Evolutionary conservation across 2,888 invertebrate species (phyloP), one percentile per base, ranked within the genome.

Genomic region (Criorhina ranunculi): DNA sequence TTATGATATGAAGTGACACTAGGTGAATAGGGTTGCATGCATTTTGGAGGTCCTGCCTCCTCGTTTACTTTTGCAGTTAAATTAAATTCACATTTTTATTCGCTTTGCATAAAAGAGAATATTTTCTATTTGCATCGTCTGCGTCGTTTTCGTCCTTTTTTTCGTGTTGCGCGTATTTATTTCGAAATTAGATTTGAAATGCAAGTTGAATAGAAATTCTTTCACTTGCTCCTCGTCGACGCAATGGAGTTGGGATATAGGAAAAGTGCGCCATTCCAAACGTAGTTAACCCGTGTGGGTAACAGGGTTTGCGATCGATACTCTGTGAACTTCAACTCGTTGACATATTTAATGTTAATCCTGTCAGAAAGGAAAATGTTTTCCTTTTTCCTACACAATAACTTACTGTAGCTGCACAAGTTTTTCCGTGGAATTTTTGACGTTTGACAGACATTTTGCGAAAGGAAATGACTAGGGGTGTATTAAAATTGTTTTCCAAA

Each of bases 101-200:
- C 24, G 44, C 75, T 66, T 24, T 12, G 59, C 46, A 67, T 66
- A 67, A 66, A 59, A 49, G 33, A 66, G 55, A 59, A 64, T 66
- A 73, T 79, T 73, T 33, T 31, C 24, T 24, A 4, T 24, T 24
- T 4, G 2, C 24, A 3, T 1, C 24, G 4, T 24, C 24, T 1
- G 1, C 24, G 24, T 40, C 51, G 31, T 49, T 15, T 17, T 55
- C 29, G n/a, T 69, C 17, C 11, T 46, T 33, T 15, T 24, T 53
- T 15, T 59, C 46, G 11, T 19, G 51, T 35, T 72, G 24, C 24
- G 24, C 24, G 24, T 59, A 53, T 49, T 62, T 70, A 70, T 72
- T 80, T 67, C 35, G 62, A 81, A 64, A 76, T 70, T 72, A 73
- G 73, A 79, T 73, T 73, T 40, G 29, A 72, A 64, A 60, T 77